A percentile compares a stretch with the other conserved stretches of the same genome.
These are phyloP conservation scores for Hyla sarda DNA, from an alignment of 2,113 vertebrate species.

Conservation along the genomic window DNA sequence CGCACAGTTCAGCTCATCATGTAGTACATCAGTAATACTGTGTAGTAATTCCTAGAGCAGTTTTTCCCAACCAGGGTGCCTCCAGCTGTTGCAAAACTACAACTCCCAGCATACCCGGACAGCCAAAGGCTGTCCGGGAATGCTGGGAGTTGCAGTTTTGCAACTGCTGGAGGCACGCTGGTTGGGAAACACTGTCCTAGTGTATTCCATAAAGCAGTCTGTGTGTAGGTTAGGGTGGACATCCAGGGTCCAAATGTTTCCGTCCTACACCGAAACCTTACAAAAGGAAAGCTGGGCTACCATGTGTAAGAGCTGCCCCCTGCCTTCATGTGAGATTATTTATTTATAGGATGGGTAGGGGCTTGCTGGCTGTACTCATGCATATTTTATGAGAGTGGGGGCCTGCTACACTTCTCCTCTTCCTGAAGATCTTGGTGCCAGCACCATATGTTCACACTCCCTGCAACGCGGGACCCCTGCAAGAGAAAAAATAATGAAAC, in stretches of 20 bases:
- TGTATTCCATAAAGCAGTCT: not conserved
- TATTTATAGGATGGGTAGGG: constrained; percentile 51
- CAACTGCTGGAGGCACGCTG: too few species aligned
- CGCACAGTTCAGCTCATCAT: too few species aligned
- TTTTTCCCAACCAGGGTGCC: too few species aligned
- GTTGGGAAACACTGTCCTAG: too few species aligned
- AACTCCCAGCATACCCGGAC: too few species aligned
- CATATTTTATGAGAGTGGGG: constrained; percentile 47
- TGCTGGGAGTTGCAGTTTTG: too few species aligned
- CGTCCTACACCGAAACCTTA: not conserved
- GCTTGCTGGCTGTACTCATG: constrained; percentile 15
- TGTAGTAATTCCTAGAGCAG: not conserved
- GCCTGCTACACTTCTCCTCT: constrained; percentile 21
- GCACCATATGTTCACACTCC: constrained; percentile 57
- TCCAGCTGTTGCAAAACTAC: too few species aligned
- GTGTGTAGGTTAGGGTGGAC: not conserved
- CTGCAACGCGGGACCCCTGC: constrained; percentile 32
- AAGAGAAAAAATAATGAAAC: constrained; percentile 57
- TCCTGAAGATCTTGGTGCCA: constrained; percentile 43
- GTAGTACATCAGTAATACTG: not conserved
- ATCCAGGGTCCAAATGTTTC: not conserved
- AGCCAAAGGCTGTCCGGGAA: too few species aligned
- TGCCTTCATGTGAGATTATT: constrained; percentile 38
- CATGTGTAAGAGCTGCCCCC: constrained; percentile 9
- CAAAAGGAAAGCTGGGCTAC: constrained; percentile 24